Base-by-base conservation (phyloP, 2,797 vertebrate species). In the Hirundo rustica region DNA sequence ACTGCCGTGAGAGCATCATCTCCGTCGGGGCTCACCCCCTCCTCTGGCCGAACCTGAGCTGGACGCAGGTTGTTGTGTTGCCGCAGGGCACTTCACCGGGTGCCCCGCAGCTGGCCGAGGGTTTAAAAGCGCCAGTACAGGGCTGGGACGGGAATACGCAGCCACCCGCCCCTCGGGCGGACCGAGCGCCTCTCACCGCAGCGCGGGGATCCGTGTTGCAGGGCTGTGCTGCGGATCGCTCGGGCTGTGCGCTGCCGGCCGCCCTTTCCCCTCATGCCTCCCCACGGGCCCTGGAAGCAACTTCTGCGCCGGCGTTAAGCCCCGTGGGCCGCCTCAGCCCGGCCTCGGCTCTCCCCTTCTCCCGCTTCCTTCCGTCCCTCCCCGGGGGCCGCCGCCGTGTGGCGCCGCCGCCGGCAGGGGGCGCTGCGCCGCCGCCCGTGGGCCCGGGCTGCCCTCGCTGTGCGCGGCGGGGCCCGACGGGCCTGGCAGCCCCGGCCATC, bases 131-230 rank as follows among this genome's bases (percentile, higher is more conserved):
- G 36, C 60, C 2, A 17, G 27, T 11, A 34, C 23, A 13, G 30
- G 27, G 30, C 21, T 7, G 51, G 18, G 25, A 25, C 26, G 34
- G 48, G 48, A n/a, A 9, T 8, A 8, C 0, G 20, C 21, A 42
- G 70, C 54, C n/a, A 14, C 51, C 1, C 22, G 17, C 15, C 14
- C 44, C 25, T 18, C 26, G 32, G 44, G 27, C 14, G 7, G 32
- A 17, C 40, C 3, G 4, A 27, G 65, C 2, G 3, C 34, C 16
- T 27, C 55, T 50, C 12, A 2, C 23, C 2, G 7, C 62, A 16
- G 57, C 1, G 3, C 19, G 4, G 9, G 17, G 3, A 0, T 10
- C 4, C 5, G 9, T 3, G 58, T 8, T 18, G 18, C 40, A 15
- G 18, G 62, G 51, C 40, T 16, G 20, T 48, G 32, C 29, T 29